These are phyloP conservation scores for Drosophila pseudotakahashii DNA, from an alignment of 2,888 invertebrate species.

Conservation along the genomic window DNA sequence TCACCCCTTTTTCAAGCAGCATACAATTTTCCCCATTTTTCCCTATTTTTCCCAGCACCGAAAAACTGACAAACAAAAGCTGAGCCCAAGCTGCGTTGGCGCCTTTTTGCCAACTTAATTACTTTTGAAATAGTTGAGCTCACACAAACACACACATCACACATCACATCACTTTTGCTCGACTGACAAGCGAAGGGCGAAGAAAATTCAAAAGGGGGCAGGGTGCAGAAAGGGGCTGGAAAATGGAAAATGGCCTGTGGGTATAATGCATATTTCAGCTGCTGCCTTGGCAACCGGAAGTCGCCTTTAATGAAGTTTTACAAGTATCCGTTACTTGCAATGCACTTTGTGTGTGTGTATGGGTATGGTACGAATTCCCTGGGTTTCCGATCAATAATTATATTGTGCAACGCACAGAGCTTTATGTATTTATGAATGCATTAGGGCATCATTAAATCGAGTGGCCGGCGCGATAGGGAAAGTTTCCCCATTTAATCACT, in stretches of 20 bases:
- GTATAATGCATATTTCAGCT: slow-evolving; percentile 30
- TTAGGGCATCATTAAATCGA: slow-evolving; percentile 14
- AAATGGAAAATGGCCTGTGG: slow-evolving; percentile 4
- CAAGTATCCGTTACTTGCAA: slow-evolving; percentile 29
- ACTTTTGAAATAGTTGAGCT: slow-evolving; percentile 73
- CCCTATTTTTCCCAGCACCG: slow-evolving; percentile 2
- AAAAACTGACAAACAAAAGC: slow-evolving; percentile 41
- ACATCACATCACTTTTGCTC: slow-evolving; percentile 9
- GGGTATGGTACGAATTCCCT: neutral
- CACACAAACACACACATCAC: slow-evolving; percentile 39
- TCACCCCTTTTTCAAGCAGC: neutral
- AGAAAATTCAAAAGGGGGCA: slow-evolving; percentile 19
- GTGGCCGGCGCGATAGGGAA: slow-evolving; percentile 5
- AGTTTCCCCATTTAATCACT: slow-evolving; percentile 19
- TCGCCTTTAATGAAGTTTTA: slow-evolving; percentile 40
- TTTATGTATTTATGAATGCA: slow-evolving; percentile 20
- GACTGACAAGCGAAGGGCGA: slow-evolving; percentile 15
- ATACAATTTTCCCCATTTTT: neutral
- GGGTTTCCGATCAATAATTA: slow-evolving; percentile 22
- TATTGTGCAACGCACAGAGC: neutral
- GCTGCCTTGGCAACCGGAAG: slow-evolving; percentile 41
- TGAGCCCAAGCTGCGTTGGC: slow-evolving; percentile 43
- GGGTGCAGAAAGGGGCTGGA: neutral
- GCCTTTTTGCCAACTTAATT: slow-evolving; percentile 73
- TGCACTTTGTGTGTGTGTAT: slow-evolving; percentile 3